phyloP scores from a whole-genome alignment of 2,888 invertebrate species.

The Drosophila mettleri region DNA sequence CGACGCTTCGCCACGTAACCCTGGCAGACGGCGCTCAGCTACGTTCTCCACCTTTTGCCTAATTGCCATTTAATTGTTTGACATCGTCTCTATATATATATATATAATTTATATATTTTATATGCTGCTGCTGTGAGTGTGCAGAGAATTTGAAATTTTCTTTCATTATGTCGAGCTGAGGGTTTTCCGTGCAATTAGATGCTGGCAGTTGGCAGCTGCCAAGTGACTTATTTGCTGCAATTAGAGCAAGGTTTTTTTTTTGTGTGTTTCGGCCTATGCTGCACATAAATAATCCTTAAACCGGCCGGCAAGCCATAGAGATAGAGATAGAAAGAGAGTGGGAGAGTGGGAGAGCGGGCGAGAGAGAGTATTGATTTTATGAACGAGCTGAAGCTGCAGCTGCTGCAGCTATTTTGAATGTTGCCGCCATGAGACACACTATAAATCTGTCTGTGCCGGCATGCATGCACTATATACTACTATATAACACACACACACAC shows the following conservation, averaged over 20 bases:
- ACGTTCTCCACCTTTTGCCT: slow-evolving; percentile 66
- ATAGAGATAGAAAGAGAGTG: neutral
- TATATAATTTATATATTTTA: slow-evolving; percentile 20
- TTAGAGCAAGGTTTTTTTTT: slow-evolving; percentile 16
- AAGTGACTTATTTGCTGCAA: slow-evolving; percentile 63
- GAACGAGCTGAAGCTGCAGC: slow-evolving; percentile 61
- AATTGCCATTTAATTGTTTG: slow-evolving; percentile 81
- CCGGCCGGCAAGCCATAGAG: slow-evolving; percentile 61
- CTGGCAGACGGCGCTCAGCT: slow-evolving; percentile 15
- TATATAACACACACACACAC: slow-evolving; percentile 47
- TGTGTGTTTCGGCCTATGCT: slow-evolving; percentile 19
- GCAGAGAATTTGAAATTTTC: slow-evolving; percentile 55
- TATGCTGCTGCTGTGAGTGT: slow-evolving; percentile 16
- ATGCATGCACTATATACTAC: slow-evolving; percentile 37
- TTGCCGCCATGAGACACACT: slow-evolving; percentile 73
- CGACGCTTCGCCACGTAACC: slow-evolving; percentile 63
- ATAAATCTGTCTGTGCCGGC: slow-evolving; percentile 80
- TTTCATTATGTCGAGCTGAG: slow-evolving; percentile 26
- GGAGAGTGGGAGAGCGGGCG: neutral
- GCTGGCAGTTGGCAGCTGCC: slow-evolving; percentile 10
- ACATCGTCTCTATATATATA: slow-evolving; percentile 57
- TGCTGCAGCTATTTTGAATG: slow-evolving; percentile 69
- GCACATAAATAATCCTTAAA: slow-evolving; percentile 49
- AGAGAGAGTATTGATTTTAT: slow-evolving; percentile 67
- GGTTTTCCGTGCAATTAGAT: slow-evolving; percentile 48